These are phyloP conservation scores for Megaustenia siamemsis DNA, from an alignment of 2,888 invertebrate species.

Conservation along the genomic window DNA sequence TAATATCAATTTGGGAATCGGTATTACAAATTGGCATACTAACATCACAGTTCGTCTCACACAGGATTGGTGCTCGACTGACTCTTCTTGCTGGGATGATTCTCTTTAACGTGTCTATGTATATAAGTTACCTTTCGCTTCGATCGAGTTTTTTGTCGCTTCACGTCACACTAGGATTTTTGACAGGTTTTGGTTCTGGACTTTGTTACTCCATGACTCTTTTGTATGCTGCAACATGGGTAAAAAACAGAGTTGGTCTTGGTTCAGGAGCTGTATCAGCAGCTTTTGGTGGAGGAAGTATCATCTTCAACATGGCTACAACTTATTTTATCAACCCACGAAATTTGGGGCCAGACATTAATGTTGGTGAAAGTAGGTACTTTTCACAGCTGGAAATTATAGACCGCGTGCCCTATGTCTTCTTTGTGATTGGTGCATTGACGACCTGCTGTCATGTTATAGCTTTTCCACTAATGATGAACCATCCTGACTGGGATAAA, in stretches of 20 bases:
- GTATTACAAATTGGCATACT: background rate
- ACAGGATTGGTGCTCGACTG: background rate
- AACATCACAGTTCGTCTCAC: background rate
- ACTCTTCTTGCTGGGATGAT: conserved; percentile 2
- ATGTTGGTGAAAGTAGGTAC: conserved; percentile 7
- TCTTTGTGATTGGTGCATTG: background rate
- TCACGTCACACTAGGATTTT: conserved; percentile 3
- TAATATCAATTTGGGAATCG: background rate
- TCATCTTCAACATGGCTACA: background rate
- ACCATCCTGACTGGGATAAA: conserved; percentile 14
- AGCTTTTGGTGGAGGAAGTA: conserved; percentile 15
- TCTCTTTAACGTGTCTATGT: background rate
- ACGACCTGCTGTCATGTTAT: background rate
- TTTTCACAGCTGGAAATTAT: conserved; percentile 3
- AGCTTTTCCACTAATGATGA: background rate
- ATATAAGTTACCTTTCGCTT: background rate
- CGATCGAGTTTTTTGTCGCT: conserved; percentile 12
- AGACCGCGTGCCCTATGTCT: conserved; percentile 17
- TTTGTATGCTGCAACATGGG: conserved; percentile 4
- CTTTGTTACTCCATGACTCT: background rate
- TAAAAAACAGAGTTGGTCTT: background rate
- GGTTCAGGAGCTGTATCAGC: background rate
- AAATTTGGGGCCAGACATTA: background rate
- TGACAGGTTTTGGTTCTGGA: background rate
- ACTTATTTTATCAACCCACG: conserved; percentile 23